Evolutionary conservation across 2,797 vertebrate genomes (phyloP).

Genomic region (Bradypodion pumilum): DNA sequence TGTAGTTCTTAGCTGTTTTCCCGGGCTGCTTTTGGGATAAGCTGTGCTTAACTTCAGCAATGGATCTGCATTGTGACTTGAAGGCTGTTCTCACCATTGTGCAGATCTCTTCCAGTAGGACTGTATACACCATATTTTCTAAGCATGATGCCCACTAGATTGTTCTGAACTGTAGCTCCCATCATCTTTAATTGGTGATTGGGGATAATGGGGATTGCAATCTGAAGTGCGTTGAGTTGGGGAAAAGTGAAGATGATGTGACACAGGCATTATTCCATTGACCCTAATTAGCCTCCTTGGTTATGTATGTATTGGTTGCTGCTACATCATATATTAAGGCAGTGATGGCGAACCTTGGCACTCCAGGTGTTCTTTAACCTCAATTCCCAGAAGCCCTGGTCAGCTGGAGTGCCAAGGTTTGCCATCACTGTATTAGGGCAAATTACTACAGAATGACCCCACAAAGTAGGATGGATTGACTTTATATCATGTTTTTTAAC

Average conservation of each 20-base stretch:
- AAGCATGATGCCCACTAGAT: background rate
- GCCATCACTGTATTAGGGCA: too few species aligned
- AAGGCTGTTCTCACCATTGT: background rate
- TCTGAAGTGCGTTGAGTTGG: too few species aligned
- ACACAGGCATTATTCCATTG: too few species aligned
- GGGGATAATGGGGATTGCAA: background rate
- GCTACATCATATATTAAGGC: background rate
- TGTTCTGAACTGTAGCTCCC: background rate
- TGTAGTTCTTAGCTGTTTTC: background rate
- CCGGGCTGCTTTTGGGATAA: background rate
- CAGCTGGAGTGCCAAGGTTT: too few species aligned
- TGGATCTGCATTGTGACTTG: background rate
- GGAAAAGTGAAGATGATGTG: background rate
- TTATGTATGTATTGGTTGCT: background rate
- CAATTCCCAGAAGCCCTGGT: too few species aligned
- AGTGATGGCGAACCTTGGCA: too few species aligned
- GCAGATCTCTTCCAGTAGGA: background rate
- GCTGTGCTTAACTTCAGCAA: background rate
- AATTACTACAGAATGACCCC: background rate
- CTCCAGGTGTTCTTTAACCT: too few species aligned
- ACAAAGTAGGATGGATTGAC: background rate
- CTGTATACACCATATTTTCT: background rate
- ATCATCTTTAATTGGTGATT: too few species aligned
- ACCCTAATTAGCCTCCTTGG: background rate
- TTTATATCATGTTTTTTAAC: background rate